Evolutionary conservation across 2,888 invertebrate species (phyloP), one percentile per base, ranked within the genome.

Genomic region (Ormyrus thymus): DNA sequence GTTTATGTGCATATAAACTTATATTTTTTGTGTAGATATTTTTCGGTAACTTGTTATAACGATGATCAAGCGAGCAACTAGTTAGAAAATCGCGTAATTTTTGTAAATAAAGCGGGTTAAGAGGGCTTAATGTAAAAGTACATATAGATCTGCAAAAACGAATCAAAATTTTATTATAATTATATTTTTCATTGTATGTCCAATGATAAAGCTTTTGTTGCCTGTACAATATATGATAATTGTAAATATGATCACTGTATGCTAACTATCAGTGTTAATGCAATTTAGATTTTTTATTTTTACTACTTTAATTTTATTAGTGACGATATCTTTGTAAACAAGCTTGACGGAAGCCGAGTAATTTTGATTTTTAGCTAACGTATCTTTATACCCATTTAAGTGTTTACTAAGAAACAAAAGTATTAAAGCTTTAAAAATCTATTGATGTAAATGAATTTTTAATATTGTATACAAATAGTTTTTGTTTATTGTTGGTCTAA

Each of bases 1-100:
- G 61, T 75, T 76, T 82, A 72, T 81, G 77, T 82, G 80, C 80
- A 81, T 79, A 83, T 70, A 80, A 83, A 85, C 80, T 74, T 85
- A 85, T 87, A 87, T 88, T 86, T 88, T 88, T 86, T 85, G 85
- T 87, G 86, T 88, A 88, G 88, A 88, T 88, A 88, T 88, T 88
- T 88, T 88, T 87, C 87, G 84, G 87, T 87, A 88, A 87, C 82
- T 85, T 87, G 86, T 88, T 88, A 86, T 29, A 64, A 64, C 11
- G 45, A 64, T 51, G 10, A 68, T 68, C 43, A 64, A 62, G 50
- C 51, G 68, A 53, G 68, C 55, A 75, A 66, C 11, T 69, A 72
- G 58, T 53, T 80, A 64, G 81, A 80, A 61, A 53, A 64, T 10
- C 48, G 69, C 62, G 46, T 76, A 56, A 56, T 64, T 73, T 29